Percentiles rank a stretch among this genome's conserved stretches.
Evolutionary conservation across 2,888 invertebrate genomes (phyloP).

Genomic region (Belgica antarctica): DNA sequence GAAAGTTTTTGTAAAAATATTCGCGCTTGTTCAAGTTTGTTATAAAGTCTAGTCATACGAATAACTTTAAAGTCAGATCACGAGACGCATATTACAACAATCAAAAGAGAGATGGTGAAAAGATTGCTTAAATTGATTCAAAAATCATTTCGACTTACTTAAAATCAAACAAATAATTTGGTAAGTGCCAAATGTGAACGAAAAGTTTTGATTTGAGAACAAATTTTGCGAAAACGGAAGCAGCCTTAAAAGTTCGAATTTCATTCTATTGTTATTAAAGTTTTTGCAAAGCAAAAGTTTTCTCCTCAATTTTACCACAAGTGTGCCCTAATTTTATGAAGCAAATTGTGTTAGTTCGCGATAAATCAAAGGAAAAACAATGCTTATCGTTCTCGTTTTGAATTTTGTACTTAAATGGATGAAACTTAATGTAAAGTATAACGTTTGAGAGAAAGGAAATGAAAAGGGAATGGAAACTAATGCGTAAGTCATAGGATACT

Average conservation of each 20-base stretch:
- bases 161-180: constrained; percentile 7
- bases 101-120: constrained; percentile 15
- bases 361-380: too few relatives aligned
- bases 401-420: too few relatives aligned
- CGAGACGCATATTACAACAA: neutral
- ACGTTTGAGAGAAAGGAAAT: too few relatives aligned
- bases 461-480: too few relatives aligned
- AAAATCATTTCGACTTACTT: neutral
- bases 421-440: too few relatives aligned
- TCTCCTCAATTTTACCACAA: constrained; percentile 6
- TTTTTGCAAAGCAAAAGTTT: neutral
- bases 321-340: constrained; percentile 17
- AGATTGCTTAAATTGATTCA: constrained; percentile 7
- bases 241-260: constrained; percentile 9
- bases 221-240: neutral
- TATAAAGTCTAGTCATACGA: neutral
- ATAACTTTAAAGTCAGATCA: constrained; percentile 10
- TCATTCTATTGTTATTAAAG: neutral
- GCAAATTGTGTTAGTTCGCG: neutral
- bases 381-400: too few relatives aligned
- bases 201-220: neutral
- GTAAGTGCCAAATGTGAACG: neutral
- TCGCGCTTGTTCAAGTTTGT: neutral
- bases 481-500: too few relatives aligned
- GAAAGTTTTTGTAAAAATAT: too few relatives aligned